Base-by-base conservation (phyloP, 2,797 vertebrate species). In the Sebastes vulpes region DNA sequence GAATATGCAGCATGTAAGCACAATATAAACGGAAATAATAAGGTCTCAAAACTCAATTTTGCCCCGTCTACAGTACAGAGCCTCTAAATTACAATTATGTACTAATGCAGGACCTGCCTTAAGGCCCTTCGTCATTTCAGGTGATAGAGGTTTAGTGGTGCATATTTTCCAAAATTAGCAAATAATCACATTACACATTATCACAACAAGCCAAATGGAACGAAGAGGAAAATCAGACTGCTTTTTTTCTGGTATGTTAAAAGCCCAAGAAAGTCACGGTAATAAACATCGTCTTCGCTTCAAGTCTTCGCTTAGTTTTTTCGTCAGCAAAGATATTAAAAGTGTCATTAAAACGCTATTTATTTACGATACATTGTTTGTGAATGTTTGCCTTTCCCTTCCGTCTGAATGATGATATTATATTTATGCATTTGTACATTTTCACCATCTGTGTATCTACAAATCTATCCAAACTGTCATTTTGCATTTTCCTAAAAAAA, bases 1-100 rank as follows among this genome's bases (percentile, higher is more conserved):
- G 18, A 77, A 59, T 38, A 76, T 58, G 77, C 46, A 9, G 57
- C 69, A 59, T 21, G 26, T 32, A 56, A 76, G 70, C 70, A 59
- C 23, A 84, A 70, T 10, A 66, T 52, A 23, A 38, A 64, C 6
- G 57, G 56, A 73, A 85, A 81, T 78, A 84, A 81, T 78, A 74
- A 63, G 77, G 63, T 66, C 10, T 54, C 38, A 21, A 48, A 65
- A 71, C 23, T 64, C 28, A 11, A 69, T 80, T 83, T 53, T 29
- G 31, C 31, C 25, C 31, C 25, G 14, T 53, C 8, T n/a, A 60
- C 26, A 58, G 48, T 25, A 7, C 42, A 10, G 1, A 10, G 29
- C 32, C 61, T 75, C 35, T 4, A 63, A 23, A 87, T 65, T 63
- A 42, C 12, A 71, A 58, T 77, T 63, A 35, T n/a, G 52, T 28